Conservation (phyloP, 2,888 invertebrate species). For the Coelinius sp. region DNA sequence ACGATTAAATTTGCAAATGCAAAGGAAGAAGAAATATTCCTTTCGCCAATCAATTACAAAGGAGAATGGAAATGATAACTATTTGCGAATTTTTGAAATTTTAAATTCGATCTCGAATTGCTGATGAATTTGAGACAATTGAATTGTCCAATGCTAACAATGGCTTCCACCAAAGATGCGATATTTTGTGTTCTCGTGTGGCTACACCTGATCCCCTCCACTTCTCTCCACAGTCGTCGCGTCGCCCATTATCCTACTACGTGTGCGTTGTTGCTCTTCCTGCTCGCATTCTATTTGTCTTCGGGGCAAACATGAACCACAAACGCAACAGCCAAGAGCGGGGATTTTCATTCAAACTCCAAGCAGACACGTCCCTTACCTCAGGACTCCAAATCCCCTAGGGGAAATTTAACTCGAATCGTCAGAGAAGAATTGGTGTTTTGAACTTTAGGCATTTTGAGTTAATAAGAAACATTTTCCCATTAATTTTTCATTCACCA, state of each 20-base stretch:
- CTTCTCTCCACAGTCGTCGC: not conserved
- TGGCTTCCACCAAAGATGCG: not conserved
- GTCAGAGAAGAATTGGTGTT: not conserved
- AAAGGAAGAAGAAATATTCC: not conserved
- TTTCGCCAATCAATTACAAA: not conserved
- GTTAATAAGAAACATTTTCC: too few species aligned
- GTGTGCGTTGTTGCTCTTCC: constrained; percentile 2
- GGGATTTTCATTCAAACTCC: constrained; percentile 9
- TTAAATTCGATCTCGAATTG: not conserved
- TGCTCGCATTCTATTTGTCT: constrained; percentile 17
- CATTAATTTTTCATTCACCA: too few species aligned
- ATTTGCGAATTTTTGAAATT: not conserved
- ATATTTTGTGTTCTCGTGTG: not conserved
- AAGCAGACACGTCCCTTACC: constrained; percentile 13
- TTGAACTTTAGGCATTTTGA: not conserved
- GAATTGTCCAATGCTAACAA: not conserved
- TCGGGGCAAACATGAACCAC: constrained; percentile 12
- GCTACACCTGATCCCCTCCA: not conserved
- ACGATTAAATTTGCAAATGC: not conserved
- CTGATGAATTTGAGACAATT: not conserved
- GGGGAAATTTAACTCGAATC: not conserved
- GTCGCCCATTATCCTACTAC: constrained; percentile 3
- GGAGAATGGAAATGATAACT: not conserved
- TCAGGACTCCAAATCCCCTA: not conserved
- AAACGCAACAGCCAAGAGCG: not conserved